These are phyloP conservation scores for Sapayoa aenigma DNA, from an alignment of 2,113 vertebrate species.

Conservation along the genomic window DNA sequence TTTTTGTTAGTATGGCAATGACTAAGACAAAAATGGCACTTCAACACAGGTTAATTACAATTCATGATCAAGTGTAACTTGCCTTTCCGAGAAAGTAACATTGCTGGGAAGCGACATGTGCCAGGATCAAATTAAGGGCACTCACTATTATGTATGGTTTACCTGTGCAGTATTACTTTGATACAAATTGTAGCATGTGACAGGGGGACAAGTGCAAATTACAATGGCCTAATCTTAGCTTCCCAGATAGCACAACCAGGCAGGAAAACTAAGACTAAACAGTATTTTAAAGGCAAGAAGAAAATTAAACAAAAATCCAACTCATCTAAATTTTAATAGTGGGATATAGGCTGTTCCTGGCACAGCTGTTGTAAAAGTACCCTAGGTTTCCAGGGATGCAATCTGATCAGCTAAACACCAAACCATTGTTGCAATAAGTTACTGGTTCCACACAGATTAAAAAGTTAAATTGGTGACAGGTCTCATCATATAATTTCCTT, in stretches of 20 bases:
- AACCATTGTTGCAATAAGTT: neutral
- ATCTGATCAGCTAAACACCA: neutral
- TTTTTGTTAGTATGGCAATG: neutral
- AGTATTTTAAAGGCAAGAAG: neutral
- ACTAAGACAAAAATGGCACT: neutral
- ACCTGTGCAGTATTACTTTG: neutral
- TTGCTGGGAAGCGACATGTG: neutral
- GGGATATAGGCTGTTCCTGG: neutral
- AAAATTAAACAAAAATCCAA: neutral
- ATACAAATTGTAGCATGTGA: neutral
- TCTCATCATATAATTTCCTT: neutral
- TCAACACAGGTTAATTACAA: neutral
- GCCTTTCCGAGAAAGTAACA: neutral
- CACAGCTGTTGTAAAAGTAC: neutral
- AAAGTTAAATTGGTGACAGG: neutral
- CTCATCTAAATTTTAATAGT: neutral
- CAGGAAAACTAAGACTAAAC: neutral
- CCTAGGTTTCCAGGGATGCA: neutral
- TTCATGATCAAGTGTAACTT: neutral
- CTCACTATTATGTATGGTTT: neutral
- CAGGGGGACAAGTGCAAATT: conserved; percentile 28
- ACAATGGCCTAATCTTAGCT: conserved; percentile 21
- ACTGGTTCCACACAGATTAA: neutral
- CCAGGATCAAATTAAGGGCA: neutral
- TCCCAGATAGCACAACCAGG: conserved; percentile 19